phyloP scores from a whole-genome alignment of 37 sponge, comb jelly and placozoan species.

The Halichondria panicea region DNA sequence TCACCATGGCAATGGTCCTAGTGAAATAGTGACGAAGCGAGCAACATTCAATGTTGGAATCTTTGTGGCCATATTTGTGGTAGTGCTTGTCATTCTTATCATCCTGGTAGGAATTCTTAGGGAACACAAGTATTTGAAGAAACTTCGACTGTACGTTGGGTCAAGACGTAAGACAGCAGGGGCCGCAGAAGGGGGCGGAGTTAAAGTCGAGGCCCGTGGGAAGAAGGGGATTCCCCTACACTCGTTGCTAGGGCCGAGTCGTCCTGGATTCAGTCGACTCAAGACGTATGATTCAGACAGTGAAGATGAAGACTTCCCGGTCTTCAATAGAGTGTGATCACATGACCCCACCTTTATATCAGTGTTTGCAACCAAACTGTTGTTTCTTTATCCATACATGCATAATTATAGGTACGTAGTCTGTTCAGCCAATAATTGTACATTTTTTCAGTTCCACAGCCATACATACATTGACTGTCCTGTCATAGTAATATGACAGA shows the following conservation, averaged over 20 bases:
- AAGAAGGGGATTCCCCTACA: constrained; percentile 40
- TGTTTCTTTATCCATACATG: too few relatives aligned
- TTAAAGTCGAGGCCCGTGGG: neutral
- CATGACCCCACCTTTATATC: too few relatives aligned
- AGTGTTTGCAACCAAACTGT: too few relatives aligned
- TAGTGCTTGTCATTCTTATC: constrained; percentile 3
- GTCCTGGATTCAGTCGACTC: constrained; percentile 54
- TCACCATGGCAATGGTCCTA: too few relatives aligned
- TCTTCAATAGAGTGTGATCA: constrained; percentile 32
- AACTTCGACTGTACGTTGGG: neutral
- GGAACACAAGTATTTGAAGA: constrained; percentile 17
- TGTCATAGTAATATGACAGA: neutral
- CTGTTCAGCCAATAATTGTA: neutral
- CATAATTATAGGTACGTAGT: too few relatives aligned
- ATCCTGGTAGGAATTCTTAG: constrained; percentile 21
- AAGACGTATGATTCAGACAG: constrained; percentile 74
- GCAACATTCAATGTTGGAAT: neutral
- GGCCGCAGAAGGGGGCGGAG: neutral
- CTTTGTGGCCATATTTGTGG: constrained; percentile 12
- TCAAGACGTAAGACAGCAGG: neutral
- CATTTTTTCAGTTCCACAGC: neutral
- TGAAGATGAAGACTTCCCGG: constrained; percentile 59
- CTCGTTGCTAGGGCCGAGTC: constrained; percentile 50
- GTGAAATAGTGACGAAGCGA: too few relatives aligned
- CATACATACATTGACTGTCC: neutral